These are phyloP conservation scores for Noctua janthe DNA, from an alignment of 2,888 invertebrate species.

Conservation along the genomic window DNA sequence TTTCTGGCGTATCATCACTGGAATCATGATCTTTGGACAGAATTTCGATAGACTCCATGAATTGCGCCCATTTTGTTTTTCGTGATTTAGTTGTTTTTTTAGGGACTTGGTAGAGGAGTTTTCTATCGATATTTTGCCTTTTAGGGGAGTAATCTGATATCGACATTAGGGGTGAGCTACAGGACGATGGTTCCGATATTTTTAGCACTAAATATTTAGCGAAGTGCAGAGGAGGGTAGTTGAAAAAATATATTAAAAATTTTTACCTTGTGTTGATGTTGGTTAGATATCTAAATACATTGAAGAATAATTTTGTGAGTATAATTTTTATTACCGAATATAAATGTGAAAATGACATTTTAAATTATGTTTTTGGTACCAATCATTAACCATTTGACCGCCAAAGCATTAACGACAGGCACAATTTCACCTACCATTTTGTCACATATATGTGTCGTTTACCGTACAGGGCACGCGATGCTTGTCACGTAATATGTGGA, in stretches of 20 bases:
- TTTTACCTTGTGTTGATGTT: slow-evolving; percentile 47
- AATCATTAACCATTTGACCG: neutral
- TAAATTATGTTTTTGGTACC: neutral
- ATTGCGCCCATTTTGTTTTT: slow-evolving; percentile 78
- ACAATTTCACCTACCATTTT: too few species aligned
- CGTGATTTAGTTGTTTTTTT: slow-evolving; percentile 56
- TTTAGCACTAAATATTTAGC: slow-evolving; percentile 61
- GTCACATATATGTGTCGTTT: too few species aligned
- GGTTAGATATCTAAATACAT: slow-evolving; percentile 27
- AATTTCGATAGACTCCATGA: slow-evolving; percentile 79
- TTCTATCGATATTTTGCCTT: slow-evolving; percentile 54
- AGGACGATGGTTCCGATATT: slow-evolving; percentile 67
- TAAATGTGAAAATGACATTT: neutral
- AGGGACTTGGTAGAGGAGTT: slow-evolving; percentile 31
- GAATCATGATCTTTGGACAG: slow-evolving; percentile 75
- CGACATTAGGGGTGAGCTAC: slow-evolving; percentile 77
- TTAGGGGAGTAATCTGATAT: slow-evolving; percentile 79
- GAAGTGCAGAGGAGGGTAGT: slow-evolving; percentile 36
- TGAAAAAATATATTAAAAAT: slow-evolving; percentile 21
- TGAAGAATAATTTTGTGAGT: slow-evolving; percentile 36
- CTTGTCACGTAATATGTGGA: too few species aligned
- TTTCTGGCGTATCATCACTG: slow-evolving; percentile 75
- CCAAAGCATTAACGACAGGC: too few species aligned
- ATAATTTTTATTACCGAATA: slow-evolving; percentile 24
- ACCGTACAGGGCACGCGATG: too few species aligned